phyloP scores from a whole-genome alignment of 2,797 vertebrate species.

The Tarsius wallacei region DNA sequence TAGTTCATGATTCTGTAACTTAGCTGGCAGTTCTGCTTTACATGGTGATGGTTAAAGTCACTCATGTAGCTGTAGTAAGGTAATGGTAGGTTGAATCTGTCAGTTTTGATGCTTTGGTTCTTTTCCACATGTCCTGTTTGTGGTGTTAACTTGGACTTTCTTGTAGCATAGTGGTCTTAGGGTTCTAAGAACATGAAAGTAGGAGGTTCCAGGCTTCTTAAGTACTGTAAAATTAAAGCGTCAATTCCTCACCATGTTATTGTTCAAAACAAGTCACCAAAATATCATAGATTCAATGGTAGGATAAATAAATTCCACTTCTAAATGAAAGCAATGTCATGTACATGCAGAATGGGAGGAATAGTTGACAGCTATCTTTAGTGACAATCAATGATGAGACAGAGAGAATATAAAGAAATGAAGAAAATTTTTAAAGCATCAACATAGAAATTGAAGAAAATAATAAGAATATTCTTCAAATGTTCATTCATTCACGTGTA shows the following conservation, averaged over 20 bases:
- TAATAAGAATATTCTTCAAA: conserved; percentile 48
- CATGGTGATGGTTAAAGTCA: neutral
- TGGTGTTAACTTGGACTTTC: conserved; percentile 23
- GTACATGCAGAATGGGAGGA: neutral
- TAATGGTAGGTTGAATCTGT: neutral
- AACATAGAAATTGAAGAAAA: conserved; percentile 29
- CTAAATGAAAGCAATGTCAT: conserved; percentile 42
- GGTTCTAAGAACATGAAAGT: conserved; percentile 20
- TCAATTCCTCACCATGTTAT: neutral
- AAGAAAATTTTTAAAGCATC: neutral
- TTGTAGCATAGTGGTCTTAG: neutral
- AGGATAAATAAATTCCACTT: conserved; percentile 45
- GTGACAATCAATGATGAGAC: neutral
- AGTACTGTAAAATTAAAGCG: conserved; percentile 46
- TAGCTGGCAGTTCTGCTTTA: neutral
- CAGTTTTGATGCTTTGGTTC: neutral
- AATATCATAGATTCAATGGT: neutral
- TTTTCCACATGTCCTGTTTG: neutral
- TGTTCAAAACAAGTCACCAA: neutral
- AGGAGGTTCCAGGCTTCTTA: neutral
- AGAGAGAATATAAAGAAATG: neutral
- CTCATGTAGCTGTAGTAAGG: neutral
- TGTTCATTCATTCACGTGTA: conserved; percentile 2
- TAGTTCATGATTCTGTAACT: conserved; percentile 34
- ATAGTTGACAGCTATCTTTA: neutral